Percentiles rank a stretch among this genome's conserved stretches.
Conservation (phyloP, 2,797 vertebrate species). For the Champsocephalus gunnari region DNA sequence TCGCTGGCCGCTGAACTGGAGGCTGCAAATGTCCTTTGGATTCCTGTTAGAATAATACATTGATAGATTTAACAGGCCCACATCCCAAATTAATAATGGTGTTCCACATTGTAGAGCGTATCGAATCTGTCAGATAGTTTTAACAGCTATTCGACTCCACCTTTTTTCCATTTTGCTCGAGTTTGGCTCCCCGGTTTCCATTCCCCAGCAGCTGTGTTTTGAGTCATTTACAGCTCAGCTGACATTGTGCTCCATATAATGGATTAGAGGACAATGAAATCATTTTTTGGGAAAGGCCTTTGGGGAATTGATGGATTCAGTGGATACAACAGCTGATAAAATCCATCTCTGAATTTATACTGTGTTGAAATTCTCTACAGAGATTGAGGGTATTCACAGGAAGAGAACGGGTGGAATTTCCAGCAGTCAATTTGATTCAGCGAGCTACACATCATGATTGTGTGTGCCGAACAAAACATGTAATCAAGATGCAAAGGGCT, state of each 20-base stretch:
- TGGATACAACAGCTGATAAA: constrained; percentile 67
- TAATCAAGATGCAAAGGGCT: neutral
- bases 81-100: constrained; percentile 82
- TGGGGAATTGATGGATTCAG: constrained; percentile 74
- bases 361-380: constrained; percentile 53
- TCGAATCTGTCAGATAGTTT: constrained; percentile 80
- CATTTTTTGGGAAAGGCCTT: constrained; percentile 50
- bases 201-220: constrained; percentile 81
- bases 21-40: constrained; percentile 72
- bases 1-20: constrained; percentile 63
- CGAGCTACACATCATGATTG: neutral
- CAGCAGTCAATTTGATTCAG: neutral
- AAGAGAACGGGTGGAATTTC: constrained; percentile 23
- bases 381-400: constrained; percentile 29
- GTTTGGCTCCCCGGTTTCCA: constrained; percentile 68
- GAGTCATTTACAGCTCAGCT: constrained; percentile 87
- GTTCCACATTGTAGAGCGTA: constrained; percentile 75
- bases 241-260: constrained; percentile 80
- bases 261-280: constrained; percentile 77
- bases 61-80: constrained; percentile 85
- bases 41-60: constrained; percentile 81
- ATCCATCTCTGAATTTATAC: constrained; percentile 44
- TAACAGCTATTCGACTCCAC: constrained; percentile 69
- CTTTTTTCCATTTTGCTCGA: constrained; percentile 71
- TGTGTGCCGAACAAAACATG: neutral